Evolutionary conservation across 2,797 vertebrate genomes (phyloP).

Genomic region (Argentina silus): DNA sequence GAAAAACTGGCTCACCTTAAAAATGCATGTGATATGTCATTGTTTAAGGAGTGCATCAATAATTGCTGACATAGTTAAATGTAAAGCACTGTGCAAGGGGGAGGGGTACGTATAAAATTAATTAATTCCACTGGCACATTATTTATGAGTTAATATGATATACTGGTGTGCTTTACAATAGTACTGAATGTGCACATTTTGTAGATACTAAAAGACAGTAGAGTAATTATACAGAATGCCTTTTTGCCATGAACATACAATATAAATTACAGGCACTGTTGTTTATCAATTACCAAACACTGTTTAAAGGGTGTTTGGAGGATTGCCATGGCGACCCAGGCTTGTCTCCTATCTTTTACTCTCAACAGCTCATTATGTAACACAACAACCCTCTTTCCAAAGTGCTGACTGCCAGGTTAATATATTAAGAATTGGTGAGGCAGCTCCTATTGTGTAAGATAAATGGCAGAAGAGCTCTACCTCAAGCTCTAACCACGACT

Average conservation of each 20-base stretch:
- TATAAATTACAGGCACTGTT: conserved; percentile 77
- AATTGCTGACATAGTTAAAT: conserved; percentile 82
- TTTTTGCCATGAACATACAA: conserved; percentile 76
- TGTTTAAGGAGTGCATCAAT: conserved; percentile 80
- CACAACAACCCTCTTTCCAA: conserved; percentile 51
- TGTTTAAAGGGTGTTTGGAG: conserved; percentile 78
- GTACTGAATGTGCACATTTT: conserved; percentile 81
- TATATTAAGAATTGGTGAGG: conserved; percentile 57
- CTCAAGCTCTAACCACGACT: conserved; percentile 18
- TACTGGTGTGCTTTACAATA: conserved; percentile 79
- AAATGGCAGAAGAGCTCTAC: conserved; percentile 40
- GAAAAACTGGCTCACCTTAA: conserved; percentile 55
- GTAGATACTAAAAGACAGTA: conserved; percentile 70
- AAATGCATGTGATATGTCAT: conserved; percentile 73
- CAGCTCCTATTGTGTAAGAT: conserved; percentile 44
- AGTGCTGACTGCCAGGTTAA: conserved; percentile 64
- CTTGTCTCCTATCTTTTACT: conserved; percentile 88
- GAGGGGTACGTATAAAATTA: conserved; percentile 72
- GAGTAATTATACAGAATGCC: conserved; percentile 80
- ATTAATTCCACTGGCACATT: conserved; percentile 78
- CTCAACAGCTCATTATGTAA: conserved; percentile 65
- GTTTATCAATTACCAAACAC: conserved; percentile 77
- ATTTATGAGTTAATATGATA: conserved; percentile 85
- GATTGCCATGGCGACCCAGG: conserved; percentile 87
- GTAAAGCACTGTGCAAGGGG: conserved; percentile 69